phyloP scores from a whole-genome alignment of 2,888 invertebrate species.

The Callosobruchus maculatus region DNA sequence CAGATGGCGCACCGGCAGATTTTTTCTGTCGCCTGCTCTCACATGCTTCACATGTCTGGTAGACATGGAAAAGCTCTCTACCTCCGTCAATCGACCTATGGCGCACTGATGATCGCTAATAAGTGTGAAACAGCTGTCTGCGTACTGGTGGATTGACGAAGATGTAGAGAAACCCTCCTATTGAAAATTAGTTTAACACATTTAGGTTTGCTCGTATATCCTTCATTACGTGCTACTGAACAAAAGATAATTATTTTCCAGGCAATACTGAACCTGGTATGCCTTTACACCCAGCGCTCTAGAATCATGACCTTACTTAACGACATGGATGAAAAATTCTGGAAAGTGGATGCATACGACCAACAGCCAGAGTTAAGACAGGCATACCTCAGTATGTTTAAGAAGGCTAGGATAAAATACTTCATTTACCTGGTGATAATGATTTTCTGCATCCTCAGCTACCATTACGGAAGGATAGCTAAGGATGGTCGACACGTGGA shows the following conservation, averaged over 20 bases:
- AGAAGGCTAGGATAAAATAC: background rate
- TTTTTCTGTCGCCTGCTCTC: too few relatives aligned
- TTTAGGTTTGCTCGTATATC: too few relatives aligned
- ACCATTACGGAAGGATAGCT: background rate
- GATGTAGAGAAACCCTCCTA: too few relatives aligned
- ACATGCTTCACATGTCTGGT: too few relatives aligned
- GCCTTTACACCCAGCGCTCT: background rate
- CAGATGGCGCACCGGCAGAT: too few relatives aligned
- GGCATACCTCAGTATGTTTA: background rate
- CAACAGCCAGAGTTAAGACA: background rate
- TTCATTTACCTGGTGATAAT: background rate
- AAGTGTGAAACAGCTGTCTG: too few relatives aligned
- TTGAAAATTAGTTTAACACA: too few relatives aligned
- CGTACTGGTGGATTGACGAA: too few relatives aligned
- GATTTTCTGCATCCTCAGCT: background rate
- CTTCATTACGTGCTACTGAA: too few relatives aligned
- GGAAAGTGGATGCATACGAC: background rate
- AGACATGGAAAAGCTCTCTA: too few relatives aligned
- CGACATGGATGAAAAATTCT: background rate
- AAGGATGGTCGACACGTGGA: background rate
- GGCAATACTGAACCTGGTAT: background rate
- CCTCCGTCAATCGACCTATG: too few relatives aligned
- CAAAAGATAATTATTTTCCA: background rate
- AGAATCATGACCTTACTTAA: background rate
- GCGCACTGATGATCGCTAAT: too few relatives aligned